These are phyloP conservation scores for Fragum sueziense DNA, from an alignment of 2,888 invertebrate genomes.

Conservation along the genomic window DNA sequence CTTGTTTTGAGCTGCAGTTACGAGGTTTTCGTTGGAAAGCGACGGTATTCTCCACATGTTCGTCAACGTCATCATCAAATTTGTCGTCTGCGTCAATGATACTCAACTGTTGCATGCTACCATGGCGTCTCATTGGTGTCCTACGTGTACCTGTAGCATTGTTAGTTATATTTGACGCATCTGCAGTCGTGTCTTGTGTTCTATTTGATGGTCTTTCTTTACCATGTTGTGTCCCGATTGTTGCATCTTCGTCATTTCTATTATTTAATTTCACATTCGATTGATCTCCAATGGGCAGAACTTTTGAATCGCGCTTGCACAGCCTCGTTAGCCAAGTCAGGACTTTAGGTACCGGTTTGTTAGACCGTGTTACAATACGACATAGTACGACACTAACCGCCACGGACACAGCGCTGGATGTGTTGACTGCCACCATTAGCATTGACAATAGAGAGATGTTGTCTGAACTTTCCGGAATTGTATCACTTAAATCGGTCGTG, in stretches of 20 bases:
- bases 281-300: background rate
- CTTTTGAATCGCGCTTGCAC: background rate
- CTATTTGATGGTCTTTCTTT: too few relatives aligned
- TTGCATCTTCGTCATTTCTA: too few relatives aligned
- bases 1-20: too few relatives aligned
- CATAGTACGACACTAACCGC: conserved; percentile 3
- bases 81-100: background rate
- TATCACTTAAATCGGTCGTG: conserved; percentile 4
- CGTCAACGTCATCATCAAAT: background rate
- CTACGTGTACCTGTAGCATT: background rate
- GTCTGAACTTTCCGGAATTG: conserved; percentile 12
- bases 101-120: background rate
- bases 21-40: too few relatives aligned
- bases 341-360: background rate
- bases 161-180: background rate
- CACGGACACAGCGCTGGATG: conserved; percentile 7
- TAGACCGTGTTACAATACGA: conserved; percentile 3
- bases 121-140: background rate
- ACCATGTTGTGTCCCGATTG: too few relatives aligned
- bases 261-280: too few relatives aligned
- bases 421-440: conserved; percentile 11
- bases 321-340: background rate
- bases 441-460: conserved; percentile 6
- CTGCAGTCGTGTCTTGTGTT: too few relatives aligned
- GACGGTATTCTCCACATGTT: background rate